Evolutionary conservation across 1,140 invertebrate genomes (phyloP), one percentile per base, ranked within the genome.

Genomic region (Drosophila lacteicornis): DNA sequence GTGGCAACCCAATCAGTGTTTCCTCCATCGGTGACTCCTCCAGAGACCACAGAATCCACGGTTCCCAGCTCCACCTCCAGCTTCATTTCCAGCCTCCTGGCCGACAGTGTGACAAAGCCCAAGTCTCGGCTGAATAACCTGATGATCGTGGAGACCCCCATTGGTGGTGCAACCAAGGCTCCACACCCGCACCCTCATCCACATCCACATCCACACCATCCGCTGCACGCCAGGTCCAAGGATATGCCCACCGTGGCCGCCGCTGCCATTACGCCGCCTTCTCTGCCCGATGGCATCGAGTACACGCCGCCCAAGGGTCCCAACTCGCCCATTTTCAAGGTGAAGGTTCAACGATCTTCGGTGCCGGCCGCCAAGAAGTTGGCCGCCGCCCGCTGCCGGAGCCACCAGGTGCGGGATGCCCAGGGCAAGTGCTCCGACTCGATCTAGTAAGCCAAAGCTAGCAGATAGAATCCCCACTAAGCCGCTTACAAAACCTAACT

Each of bases 281-380:
- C 42, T 6, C 25, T 70, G 45, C 61, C 75, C 9, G 45, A 65
- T 0, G 57, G 75, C 30, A 86, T 87, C 11, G 84, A 87, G 62
- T 88, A 87, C 22, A 91, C 82, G 1, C 86, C 84, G 4, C 65
- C 75, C 8, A 74, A 81, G 40, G 80, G 77, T 50, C 80, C 80
- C 19, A 86, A 91, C 46, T 92, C 91, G 25, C 79, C 79, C 58
- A 92, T 92, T 17, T 92, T 80, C 58, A 92, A 91, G 77, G 70
- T 92, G 11, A 92, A 91, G 78, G 81, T 91, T 63, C 85, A 80
- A 69, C 80, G 86, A 80, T 73, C 75, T 43, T 74, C 70, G 51
- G 25, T 45, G 30, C 38, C 61, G 9, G 38, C 51, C 27, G 25
- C 61, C 36, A 65, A 73, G 51, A 50, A 74, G 19, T 25, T 33